Percentiles rank a stretch among this genome's conserved stretches.
Evolutionary conservation across 2,797 vertebrate species (phyloP).

Genomic region (Rhinogobio ventralis): DNA sequence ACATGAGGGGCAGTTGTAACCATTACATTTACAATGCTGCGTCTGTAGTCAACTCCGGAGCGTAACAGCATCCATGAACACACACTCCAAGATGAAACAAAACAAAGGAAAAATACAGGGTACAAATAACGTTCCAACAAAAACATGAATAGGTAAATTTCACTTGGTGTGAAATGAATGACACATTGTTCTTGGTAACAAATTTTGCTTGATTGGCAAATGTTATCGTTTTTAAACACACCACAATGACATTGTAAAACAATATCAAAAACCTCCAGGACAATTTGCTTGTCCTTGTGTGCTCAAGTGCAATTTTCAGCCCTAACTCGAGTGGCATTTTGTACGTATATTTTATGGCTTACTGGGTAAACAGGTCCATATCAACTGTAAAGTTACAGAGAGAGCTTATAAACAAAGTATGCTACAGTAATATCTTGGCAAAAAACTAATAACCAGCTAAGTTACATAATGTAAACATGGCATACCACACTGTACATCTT

Average conservation of each 20-base stretch:
- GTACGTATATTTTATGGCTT: constrained; percentile 86
- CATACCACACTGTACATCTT: constrained; percentile 90
- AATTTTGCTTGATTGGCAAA: constrained; percentile 74
- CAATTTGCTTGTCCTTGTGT: constrained; percentile 60
- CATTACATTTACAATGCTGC: constrained; percentile 35
- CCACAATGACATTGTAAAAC: constrained; percentile 60
- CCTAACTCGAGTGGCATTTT: constrained; percentile 78
- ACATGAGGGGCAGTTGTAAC: constrained; percentile 57
- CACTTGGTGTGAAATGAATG: constrained; percentile 55
- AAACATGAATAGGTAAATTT: constrained; percentile 49
- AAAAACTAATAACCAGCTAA: constrained; percentile 79
- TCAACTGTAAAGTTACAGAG: constrained; percentile 81
- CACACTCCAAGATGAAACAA: constrained; percentile 53
- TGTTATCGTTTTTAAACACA: constrained; percentile 52
- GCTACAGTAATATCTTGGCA: constrained; percentile 85
- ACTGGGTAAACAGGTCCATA: constrained; percentile 84
- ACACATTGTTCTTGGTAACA: constrained; percentile 50
- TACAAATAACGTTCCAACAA: constrained; percentile 59
- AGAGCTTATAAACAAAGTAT: constrained; percentile 80
- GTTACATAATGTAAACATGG: constrained; percentile 95
- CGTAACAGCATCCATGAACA: constrained; percentile 56
- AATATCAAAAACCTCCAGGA: constrained; percentile 60
- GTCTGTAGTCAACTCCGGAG: constrained; percentile 41
- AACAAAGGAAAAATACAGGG: constrained; percentile 48
- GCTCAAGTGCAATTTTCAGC: constrained; percentile 82